Evolutionary conservation across 2,113 vertebrate species (phyloP).

Genomic region (Pedionomus torquatus): DNA sequence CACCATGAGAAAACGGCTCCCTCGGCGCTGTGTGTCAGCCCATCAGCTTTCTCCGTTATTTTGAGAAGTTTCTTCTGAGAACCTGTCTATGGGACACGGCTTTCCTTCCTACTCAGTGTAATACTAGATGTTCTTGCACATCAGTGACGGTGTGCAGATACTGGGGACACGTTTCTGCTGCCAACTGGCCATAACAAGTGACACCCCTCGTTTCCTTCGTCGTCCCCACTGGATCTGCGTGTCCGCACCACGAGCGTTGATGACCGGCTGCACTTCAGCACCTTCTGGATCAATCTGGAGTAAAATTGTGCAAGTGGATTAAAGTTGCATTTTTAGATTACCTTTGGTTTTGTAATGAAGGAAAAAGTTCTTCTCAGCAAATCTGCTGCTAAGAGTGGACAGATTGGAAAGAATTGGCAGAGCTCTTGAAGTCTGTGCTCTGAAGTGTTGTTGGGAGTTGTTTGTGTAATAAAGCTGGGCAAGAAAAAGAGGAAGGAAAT

Average conservation of each 20-base stretch:
- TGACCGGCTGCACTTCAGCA: background rate
- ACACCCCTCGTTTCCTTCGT: accelerated
- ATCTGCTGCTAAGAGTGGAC: background rate
- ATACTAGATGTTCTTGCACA: background rate
- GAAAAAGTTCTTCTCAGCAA: background rate
- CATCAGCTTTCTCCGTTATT: background rate
- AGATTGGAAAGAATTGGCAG: background rate
- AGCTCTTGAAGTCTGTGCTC: background rate
- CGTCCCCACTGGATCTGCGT: background rate
- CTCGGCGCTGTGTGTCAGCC: background rate
- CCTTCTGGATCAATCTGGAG: background rate
- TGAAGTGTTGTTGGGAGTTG: background rate
- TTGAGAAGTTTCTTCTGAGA: background rate
- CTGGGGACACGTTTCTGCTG: background rate
- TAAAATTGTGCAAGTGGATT: background rate
- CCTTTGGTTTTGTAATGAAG: background rate
- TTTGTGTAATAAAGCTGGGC: background rate
- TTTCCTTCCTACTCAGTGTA: background rate
- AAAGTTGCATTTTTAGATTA: background rate
- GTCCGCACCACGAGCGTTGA: background rate
- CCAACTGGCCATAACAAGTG: background rate
- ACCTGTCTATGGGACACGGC: background rate
- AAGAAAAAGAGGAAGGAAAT: background rate
- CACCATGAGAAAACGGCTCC: background rate
- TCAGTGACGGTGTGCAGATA: background rate